These are phyloP conservation scores for Phalera bucephala DNA, from an alignment of 2,888 invertebrate genomes.

Conservation along the genomic window DNA sequence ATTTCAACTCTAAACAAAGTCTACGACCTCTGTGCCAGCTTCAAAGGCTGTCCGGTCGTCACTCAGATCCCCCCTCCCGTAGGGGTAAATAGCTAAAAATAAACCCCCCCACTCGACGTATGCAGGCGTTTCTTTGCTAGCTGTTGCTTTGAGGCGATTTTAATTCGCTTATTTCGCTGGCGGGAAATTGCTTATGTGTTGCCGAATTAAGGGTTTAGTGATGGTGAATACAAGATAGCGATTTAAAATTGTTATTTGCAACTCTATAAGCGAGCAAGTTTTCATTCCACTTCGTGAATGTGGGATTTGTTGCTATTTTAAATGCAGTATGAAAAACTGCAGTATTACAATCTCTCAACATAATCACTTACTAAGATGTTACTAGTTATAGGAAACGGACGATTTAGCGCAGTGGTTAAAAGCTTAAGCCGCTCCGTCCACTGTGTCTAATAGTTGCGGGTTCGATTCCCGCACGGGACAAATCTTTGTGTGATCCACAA, in stretches of 20 bases:
- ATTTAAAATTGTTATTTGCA: neutral
- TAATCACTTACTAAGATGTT: too few relatives aligned
- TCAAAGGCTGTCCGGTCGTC: slow-evolving; percentile 64
- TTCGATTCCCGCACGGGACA: too few relatives aligned
- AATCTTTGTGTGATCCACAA: too few relatives aligned
- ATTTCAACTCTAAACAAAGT: slow-evolving; percentile 30
- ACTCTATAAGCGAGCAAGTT: too few relatives aligned
- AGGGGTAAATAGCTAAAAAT: slow-evolving; percentile 65
- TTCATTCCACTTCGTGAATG: too few relatives aligned
- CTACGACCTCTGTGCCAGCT: slow-evolving; percentile 21
- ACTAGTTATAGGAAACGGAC: too few relatives aligned
- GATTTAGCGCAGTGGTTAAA: too few relatives aligned
- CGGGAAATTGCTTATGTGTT: slow-evolving; percentile 67
- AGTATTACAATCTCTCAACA: too few relatives aligned
- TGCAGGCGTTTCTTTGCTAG: slow-evolving; percentile 70
- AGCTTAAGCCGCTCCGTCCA: too few relatives aligned
- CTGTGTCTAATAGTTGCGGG: too few relatives aligned
- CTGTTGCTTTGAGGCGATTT: slow-evolving; percentile 74
- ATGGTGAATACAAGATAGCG: slow-evolving; percentile 8
- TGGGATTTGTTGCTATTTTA: too few relatives aligned
- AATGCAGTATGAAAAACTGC: too few relatives aligned
- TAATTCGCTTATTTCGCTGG: slow-evolving; percentile 76
- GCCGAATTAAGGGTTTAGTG: slow-evolving; percentile 50
- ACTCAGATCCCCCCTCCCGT: slow-evolving; percentile 38
- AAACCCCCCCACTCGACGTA: slow-evolving; percentile 47